Percentiles rank a stretch among this genome's conserved stretches.
Evolutionary conservation across 1,140 invertebrate species (phyloP).

Genomic region (Nomia melanderi): DNA sequence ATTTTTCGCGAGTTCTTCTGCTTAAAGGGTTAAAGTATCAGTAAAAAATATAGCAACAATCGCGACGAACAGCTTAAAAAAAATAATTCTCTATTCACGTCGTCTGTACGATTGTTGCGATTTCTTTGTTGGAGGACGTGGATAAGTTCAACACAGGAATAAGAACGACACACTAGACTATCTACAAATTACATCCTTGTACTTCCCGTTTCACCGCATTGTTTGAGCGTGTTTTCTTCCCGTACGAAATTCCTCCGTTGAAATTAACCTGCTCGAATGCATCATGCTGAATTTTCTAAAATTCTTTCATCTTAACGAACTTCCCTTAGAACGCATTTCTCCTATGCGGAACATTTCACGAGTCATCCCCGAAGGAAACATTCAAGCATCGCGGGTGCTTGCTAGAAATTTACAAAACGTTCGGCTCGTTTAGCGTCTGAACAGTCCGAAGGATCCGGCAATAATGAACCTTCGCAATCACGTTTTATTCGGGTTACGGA

Average conservation of each 20-base stretch:
- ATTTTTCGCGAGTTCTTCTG: neutral
- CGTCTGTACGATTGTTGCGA: slow-evolving; percentile 14
- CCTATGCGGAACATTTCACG: slow-evolving; percentile 15
- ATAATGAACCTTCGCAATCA: neutral
- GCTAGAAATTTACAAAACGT: slow-evolving; percentile 3
- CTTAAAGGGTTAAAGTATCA: slow-evolving; percentile 10
- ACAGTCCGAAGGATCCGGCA: neutral
- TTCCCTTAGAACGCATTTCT: neutral
- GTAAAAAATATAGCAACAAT: slow-evolving; percentile 24
- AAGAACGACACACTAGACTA: slow-evolving; percentile 3
- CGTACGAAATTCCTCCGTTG: too few relatives aligned
- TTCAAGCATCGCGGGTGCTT: too few relatives aligned
- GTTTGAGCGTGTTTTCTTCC: too few relatives aligned
- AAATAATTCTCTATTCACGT: slow-evolving; percentile 20
- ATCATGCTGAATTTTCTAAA: too few relatives aligned
- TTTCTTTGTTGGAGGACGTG: slow-evolving; percentile 26
- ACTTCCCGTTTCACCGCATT: too few relatives aligned
- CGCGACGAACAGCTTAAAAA: slow-evolving; percentile 9
- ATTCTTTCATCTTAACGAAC: too few relatives aligned
- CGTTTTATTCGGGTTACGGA: neutral
- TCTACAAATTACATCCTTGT: neutral
- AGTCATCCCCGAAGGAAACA: slow-evolving; percentile 18
- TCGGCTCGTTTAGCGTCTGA: neutral
- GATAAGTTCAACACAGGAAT: slow-evolving; percentile 5
- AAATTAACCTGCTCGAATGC: too few relatives aligned